Conservation (phyloP, 1,140 invertebrate genomes). For the Protaetia brevitarsis region DNA sequence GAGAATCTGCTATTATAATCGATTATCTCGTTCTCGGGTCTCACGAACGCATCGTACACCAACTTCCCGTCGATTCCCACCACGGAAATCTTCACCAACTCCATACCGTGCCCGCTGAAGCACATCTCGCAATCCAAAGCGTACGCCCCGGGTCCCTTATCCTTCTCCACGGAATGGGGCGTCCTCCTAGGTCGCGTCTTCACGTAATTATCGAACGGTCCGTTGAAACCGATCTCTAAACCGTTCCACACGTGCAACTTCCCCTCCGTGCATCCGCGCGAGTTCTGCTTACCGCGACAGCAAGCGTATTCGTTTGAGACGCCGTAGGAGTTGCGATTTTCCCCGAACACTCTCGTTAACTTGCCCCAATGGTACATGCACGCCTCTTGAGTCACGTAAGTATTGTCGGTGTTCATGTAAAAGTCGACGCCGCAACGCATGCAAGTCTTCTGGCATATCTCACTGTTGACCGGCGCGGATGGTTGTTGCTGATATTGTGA, state of each 20-base stretch:
- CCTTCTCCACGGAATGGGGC: conserved; percentile 45
- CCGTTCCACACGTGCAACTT: conserved; percentile 77
- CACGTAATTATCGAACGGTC: conserved; percentile 66
- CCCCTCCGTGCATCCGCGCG: conserved; percentile 61
- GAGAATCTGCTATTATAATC: conserved; percentile 88
- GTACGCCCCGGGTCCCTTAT: conserved; percentile 61
- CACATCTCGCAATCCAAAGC: conserved; percentile 93
- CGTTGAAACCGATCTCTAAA: conserved; percentile 62
- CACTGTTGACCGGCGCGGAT: neutral
- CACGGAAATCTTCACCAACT: conserved; percentile 79
- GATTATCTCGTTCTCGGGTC: conserved; percentile 70
- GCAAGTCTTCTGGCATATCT: conserved; percentile 51
- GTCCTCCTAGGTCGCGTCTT: conserved; percentile 51
- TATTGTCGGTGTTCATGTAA: conserved; percentile 61
- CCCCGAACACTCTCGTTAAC: conserved; percentile 41
- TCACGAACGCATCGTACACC: conserved; percentile 79
- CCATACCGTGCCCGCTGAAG: conserved; percentile 77
- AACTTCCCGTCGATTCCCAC: conserved; percentile 66
- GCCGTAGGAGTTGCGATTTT: neutral
- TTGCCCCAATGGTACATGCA: conserved; percentile 84
- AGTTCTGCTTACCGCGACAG: conserved; percentile 48
- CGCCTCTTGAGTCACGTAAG: conserved; percentile 64
- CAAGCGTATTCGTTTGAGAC: conserved; percentile 49
- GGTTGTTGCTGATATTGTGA: no score
- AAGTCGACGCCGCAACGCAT: conserved; percentile 71